Conservation (phyloP, 2,797 vertebrate species). For the Scyliorhinus canicula region DNA sequence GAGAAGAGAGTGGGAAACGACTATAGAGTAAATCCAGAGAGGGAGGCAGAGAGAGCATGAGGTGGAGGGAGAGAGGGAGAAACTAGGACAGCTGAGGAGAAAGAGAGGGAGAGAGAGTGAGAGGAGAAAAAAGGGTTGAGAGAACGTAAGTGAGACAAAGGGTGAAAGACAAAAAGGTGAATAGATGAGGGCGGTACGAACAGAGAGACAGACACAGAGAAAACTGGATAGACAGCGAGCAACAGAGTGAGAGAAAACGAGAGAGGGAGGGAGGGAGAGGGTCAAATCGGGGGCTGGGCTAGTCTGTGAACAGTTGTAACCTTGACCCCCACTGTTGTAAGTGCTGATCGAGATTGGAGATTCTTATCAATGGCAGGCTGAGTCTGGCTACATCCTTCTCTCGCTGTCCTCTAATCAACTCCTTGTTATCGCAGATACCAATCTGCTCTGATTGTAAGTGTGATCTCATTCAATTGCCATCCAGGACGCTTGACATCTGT, state of each 20-base stretch:
- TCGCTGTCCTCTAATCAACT: not conserved
- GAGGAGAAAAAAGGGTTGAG: not conserved
- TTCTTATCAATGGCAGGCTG: not conserved
- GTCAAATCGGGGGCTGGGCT: too few species aligned
- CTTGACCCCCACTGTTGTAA: not conserved
- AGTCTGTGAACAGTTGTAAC: not conserved
- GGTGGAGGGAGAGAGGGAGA: not conserved
- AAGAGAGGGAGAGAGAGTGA: not conserved
- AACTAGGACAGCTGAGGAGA: not conserved
- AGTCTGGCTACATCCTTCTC: not conserved
- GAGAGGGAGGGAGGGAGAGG: not conserved
- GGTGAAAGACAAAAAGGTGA: not conserved
- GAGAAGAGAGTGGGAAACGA: not conserved
- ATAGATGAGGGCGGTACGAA: not conserved
- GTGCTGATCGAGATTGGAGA: not conserved
- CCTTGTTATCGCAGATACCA: not conserved
- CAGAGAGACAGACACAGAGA: too few species aligned
- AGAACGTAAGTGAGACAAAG: not conserved
- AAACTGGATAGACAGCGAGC: not conserved
- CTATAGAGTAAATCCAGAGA: too few species aligned
- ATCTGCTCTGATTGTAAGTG: conserved; percentile 28
- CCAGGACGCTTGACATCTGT: not conserved
- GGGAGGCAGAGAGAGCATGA: not conserved
- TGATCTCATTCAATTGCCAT: not conserved
- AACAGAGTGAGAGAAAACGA: too few species aligned